These are phyloP conservation scores for Cisticola juncidis DNA, from an alignment of 2,113 vertebrate genomes.

Conservation along the genomic window DNA sequence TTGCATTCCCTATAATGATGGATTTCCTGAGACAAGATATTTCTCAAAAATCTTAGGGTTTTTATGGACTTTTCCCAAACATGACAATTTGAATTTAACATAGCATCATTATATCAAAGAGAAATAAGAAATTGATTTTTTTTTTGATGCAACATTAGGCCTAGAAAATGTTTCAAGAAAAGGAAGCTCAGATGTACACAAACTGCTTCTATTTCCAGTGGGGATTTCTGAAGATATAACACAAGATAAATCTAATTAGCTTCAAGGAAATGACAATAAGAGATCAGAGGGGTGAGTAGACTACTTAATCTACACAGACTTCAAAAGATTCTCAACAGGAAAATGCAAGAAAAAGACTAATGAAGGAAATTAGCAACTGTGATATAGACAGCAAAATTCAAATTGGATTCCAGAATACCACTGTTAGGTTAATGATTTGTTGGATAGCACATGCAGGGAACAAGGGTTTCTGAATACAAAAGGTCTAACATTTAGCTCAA, in stretches of 20 bases:
- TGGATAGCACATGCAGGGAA: background rate
- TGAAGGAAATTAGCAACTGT: background rate
- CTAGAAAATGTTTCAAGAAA: background rate
- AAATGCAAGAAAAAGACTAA: background rate
- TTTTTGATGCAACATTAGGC: background rate
- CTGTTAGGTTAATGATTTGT: background rate
- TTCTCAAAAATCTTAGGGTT: background rate
- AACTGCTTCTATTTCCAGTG: background rate
- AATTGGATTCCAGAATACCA: background rate
- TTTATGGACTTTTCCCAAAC: background rate
- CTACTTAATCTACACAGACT: background rate
- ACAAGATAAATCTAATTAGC: slow-evolving; percentile 22
- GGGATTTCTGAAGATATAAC: background rate
- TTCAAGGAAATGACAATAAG: background rate
- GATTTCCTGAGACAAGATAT: background rate
- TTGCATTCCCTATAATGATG: background rate
- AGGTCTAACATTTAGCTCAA: background rate
- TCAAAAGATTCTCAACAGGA: slow-evolving; percentile 11
- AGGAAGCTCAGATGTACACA: background rate
- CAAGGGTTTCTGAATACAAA: background rate
- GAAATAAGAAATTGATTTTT: background rate
- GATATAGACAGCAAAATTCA: background rate
- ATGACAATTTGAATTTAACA: rapidly evolving
- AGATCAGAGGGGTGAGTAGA: background rate
- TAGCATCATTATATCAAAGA: background rate